These are phyloP conservation scores for Hemichromis elongatus DNA, from an alignment of 2,113 vertebrate genomes.

Conservation along the genomic window DNA sequence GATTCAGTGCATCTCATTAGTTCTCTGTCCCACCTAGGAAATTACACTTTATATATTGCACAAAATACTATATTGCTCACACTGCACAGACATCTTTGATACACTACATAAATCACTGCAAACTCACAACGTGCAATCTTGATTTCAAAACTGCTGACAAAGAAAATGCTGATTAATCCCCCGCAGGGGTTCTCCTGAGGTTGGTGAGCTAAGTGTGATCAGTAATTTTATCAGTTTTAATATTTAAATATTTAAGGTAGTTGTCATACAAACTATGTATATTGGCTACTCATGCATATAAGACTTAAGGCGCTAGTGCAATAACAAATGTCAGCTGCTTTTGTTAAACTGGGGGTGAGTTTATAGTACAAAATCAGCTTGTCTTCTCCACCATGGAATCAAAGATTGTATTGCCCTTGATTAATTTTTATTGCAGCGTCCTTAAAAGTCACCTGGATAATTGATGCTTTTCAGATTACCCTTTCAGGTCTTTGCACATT, in stretches of 20 bases:
- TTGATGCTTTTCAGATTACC: background rate
- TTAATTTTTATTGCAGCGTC: background rate
- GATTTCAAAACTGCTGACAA: background rate
- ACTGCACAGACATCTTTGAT: background rate
- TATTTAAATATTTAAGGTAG: background rate
- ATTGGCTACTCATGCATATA: background rate
- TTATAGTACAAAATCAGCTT: background rate
- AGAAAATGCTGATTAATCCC: background rate
- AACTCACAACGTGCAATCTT: fast-evolving
- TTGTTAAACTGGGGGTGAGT: background rate
- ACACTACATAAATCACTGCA: background rate
- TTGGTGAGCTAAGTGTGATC: background rate
- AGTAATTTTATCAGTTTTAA: background rate
- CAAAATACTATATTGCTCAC: background rate
- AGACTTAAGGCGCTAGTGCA: background rate
- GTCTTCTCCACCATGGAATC: background rate
- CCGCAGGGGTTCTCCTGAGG: background rate
- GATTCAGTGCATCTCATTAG: background rate
- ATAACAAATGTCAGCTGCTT: too few species aligned
- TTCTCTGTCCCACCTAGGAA: background rate
- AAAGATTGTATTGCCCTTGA: background rate
- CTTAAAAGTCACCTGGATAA: background rate
- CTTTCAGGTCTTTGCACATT: background rate
- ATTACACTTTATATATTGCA: background rate
- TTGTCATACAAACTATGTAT: background rate